Evolutionary conservation across 1,140 invertebrate species (phyloP), one percentile per base, ranked within the genome.

Genomic region (Rhizoglyphus robini): DNA sequence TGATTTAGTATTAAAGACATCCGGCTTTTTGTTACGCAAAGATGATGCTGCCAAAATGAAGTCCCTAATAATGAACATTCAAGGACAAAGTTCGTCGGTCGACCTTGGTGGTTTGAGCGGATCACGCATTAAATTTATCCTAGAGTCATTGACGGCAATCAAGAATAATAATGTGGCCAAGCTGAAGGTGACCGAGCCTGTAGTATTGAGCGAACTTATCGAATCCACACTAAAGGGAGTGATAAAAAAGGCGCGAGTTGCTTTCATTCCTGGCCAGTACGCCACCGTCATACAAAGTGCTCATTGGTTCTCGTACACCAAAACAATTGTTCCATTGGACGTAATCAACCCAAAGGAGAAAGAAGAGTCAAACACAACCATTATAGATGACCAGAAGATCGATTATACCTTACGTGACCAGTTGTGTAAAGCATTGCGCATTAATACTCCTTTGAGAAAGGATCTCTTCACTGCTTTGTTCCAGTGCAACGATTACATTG

Each of bases 161-260:
- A 68, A 68, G n/a, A 69, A 69, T 34, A 69, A 69, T 41, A 67
- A 67, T 46, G n/a, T 67, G 25, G 2, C 25, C 1, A 68, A 68
- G 51, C 4, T 68, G 3, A 67, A 65, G 31, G 51, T 27, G 41
- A 27, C 31, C 32, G 48, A 31, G 23, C 30, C 54, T 13, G 64
- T 68, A 8, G 51, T 29, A 20, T 11, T 27, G 46, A 27, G 23
- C 27, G 62, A 68, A 18, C 20, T 65, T 2, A 65, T 68, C n/a
- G 30, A 66, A 29, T 29, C 25, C 1, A 66, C 41, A 29, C 15
- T 68, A 13, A 68, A 68, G 34, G 41, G 31, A 41, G 32, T 29
- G 1, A 46, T 65, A 1, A 68, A 66, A 34, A 67, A 67, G 4
- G 34, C 25, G 4, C 8, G 25, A 31, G 64, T 68, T 0, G 31